phyloP scores from a whole-genome alignment of 2,113 vertebrate genomes.

The Tinamus guttatus region DNA sequence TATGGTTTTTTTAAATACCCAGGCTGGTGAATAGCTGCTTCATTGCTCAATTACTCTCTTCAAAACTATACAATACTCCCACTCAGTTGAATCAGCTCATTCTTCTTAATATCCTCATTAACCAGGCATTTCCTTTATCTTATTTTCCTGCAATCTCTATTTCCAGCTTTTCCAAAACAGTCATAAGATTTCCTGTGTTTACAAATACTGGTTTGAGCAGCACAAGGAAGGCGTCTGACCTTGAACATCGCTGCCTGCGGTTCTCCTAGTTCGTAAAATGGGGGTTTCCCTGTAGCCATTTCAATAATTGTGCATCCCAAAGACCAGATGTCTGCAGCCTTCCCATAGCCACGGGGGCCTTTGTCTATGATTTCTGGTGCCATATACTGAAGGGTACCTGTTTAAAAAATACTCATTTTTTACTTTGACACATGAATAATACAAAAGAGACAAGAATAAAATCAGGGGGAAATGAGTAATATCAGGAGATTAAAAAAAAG shows the following conservation, averaged over 20 bases:
- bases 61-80: not conserved
- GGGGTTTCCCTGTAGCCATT: conserved; percentile 98
- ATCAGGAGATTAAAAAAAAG: not conserved
- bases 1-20: not conserved
- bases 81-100: not conserved
- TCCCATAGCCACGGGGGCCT: conserved; percentile 95
- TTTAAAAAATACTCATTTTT: conserved; percentile 35
- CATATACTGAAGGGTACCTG: conserved; percentile 99
- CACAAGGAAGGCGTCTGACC: conserved; percentile 76
- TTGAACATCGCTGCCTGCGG: conserved; percentile 99
- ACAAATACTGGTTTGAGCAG: not conserved
- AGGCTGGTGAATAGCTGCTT: not conserved
- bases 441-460: not conserved
- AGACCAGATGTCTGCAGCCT: conserved; percentile 98
- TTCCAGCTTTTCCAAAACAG: not conserved
- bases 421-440: not conserved
- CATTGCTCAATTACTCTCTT: not conserved
- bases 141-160: not conserved
- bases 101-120: not conserved
- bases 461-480: not conserved
- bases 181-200: not conserved
- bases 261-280: conserved; percentile 96
- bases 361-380: conserved; percentile 99
- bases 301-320: conserved; percentile 98
- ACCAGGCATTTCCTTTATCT: not conserved